A percentile compares a stretch with the other conserved stretches of the same genome.
Evolutionary conservation across 2,113 vertebrate species (phyloP).

Genomic region (Halichoeres trimaculatus): DNA sequence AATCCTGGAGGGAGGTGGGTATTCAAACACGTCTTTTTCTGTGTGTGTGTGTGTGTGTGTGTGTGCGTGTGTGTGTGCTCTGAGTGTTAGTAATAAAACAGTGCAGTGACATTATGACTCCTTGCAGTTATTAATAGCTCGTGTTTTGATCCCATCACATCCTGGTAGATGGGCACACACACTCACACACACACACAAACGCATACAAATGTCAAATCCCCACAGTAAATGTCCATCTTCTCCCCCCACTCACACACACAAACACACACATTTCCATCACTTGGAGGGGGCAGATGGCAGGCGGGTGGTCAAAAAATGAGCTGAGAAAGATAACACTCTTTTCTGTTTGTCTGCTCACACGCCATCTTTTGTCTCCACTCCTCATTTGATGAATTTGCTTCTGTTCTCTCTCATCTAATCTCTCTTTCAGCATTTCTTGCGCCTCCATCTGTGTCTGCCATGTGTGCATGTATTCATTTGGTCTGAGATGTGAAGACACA

Average conservation of each 20-base stretch:
- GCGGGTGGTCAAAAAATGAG: conserved; percentile 57
- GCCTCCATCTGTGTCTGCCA: not conserved
- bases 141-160: conserved; percentile 55
- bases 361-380: not conserved
- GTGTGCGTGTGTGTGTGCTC: conserved; percentile 9
- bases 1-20: conserved; percentile 30
- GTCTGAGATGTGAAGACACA: not conserved
- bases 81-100: conserved; percentile 60
- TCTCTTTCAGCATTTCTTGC: too few relatives aligned
- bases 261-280: conserved; percentile 42
- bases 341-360: conserved; percentile 11
- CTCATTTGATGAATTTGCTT: not conserved
- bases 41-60: conserved; percentile 25
- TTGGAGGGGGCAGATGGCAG: conserved; percentile 43
- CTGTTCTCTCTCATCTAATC: not conserved
- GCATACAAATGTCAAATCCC: conserved; percentile 60
- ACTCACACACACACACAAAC: conserved; percentile 31
- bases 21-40: conserved; percentile 1
- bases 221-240: conserved; percentile 38
- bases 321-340: conserved; percentile 35
- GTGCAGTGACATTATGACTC: conserved; percentile 56
- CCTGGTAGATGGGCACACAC: conserved; percentile 28
- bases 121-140: conserved; percentile 70
- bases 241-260: conserved; percentile 32
- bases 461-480: not conserved